These are phyloP conservation scores for Lasioglossum oenotherae DNA, from an alignment of 2,888 invertebrate genomes.

Conservation along the genomic window DNA sequence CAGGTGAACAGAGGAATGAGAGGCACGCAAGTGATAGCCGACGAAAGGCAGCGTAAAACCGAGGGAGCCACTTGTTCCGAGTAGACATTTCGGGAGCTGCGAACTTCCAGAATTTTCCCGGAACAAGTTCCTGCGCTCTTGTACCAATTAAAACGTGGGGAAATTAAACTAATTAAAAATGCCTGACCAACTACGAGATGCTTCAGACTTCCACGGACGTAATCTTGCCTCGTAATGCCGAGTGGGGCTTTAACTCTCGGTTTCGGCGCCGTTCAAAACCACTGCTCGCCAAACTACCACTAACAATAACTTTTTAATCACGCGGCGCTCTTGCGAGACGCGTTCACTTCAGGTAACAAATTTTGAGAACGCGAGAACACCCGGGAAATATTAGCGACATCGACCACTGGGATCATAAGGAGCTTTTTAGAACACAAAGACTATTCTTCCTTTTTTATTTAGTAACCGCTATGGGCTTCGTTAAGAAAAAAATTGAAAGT, in stretches of 20 bases:
- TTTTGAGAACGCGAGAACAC: neutral
- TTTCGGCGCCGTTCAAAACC: neutral
- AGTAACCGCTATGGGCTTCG: too few relatives aligned
- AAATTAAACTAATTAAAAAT: conserved; percentile 63
- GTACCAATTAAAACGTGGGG: conserved; percentile 49
- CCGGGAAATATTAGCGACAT: neutral
- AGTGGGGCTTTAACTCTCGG: conserved; percentile 27
- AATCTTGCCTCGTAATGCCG: conserved; percentile 33
- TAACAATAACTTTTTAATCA: conserved; percentile 8
- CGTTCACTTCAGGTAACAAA: neutral
- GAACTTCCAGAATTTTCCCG: conserved; percentile 47
- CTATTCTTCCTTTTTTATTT: neutral
- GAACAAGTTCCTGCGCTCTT: conserved; percentile 39
- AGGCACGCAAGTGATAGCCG: conserved; percentile 27
- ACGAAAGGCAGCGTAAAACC: conserved; percentile 2
- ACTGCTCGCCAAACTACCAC: conserved; percentile 1
- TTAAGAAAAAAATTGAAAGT: too few relatives aligned
- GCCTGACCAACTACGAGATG: conserved; percentile 45
- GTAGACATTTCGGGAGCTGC: conserved; percentile 47
- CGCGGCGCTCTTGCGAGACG: neutral
- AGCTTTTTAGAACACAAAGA: neutral
- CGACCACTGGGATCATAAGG: neutral
- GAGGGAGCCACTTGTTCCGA: conserved; percentile 25
- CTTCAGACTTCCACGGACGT: conserved; percentile 17
- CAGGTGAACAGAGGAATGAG: conserved; percentile 28